Evolutionary conservation across 2,888 invertebrate species (phyloP), one percentile per base, ranked within the genome.

Genomic region (Cantharis lateralis): DNA sequence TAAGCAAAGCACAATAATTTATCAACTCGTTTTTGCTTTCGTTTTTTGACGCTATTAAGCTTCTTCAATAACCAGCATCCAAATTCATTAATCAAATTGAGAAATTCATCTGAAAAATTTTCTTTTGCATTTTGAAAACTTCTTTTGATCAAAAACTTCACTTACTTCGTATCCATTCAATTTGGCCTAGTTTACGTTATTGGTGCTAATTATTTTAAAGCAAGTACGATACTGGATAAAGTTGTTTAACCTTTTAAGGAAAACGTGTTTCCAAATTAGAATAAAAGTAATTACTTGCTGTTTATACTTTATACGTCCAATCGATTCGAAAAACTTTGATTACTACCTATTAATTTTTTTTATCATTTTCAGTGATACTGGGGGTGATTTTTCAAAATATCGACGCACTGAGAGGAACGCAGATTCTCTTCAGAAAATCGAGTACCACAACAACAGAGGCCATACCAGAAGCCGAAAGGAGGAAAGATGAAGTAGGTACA

Each of bases 381-480:
- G 89, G 89, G 82, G 87, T 90, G 62, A 87, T 91, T 74, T 84
- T 92, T 72, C 89, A 91, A 83, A 90, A 91, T 81, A 88, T 88
- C 26, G 87, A 89, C 74, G 90, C 90, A 26, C 88, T 91, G 62
- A 89, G 90, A 80, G 91, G 92, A 62, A 92, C 93, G 13, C 90
- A 93, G 0, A 89, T 93, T 76, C 91, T 93, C 87, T 91, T 91
- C 87, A 87, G 90, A 24, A 92, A 90, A 87, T 89, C 91, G 24
- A 88, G 89, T 70, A 88, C 89, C n/a, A 90, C 91, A 9, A 86
- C 91, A 16, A 86, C 90, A 3, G 83, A 84, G 76, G 84, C 85
- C 69, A 83, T 88, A 2, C 74, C 81, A 61, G 81, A 81, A 75
- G 78, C 64, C 5, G 86, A 20, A 75, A 64, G 64, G 4, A 63